These are phyloP conservation scores for Leguminivora glycinivorella DNA, from an alignment of 1,140 invertebrate species.

Conservation along the genomic window DNA sequence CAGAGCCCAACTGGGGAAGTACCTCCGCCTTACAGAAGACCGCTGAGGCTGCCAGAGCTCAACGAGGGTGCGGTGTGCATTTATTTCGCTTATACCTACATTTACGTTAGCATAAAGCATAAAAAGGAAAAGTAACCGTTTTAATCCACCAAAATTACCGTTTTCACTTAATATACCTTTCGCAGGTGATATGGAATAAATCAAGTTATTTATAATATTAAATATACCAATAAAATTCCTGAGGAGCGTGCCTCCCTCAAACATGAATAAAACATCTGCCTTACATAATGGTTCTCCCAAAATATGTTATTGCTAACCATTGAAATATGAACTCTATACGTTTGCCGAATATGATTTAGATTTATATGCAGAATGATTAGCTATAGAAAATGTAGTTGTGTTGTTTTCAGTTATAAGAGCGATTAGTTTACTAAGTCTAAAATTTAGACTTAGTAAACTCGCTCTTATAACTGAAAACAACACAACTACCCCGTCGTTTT, in stretches of 20 bases:
- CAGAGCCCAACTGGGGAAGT: no score
- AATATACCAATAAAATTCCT: constrained; percentile 2
- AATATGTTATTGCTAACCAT: not conserved
- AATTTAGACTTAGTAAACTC: no score
- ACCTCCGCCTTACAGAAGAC: no score
- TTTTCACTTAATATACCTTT: constrained; percentile 1
- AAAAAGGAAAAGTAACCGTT: not conserved
- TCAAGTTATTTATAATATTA: constrained; percentile 24
- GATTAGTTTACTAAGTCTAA: no score
- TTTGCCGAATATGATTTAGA: not conserved
- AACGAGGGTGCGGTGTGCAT: no score
- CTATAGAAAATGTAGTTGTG: not conserved
- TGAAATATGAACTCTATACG: not conserved
- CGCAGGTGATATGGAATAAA: constrained; percentile 7
- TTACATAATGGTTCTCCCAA: not conserved
- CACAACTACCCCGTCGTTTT: no score
- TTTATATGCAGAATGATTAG: not conserved
- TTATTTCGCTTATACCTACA: no score
- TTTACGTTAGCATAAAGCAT: no score
- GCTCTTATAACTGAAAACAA: no score
- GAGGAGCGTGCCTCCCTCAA: not conserved
- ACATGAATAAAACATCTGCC: constrained; percentile 21
- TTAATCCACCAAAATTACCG: not conserved
- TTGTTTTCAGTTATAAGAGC: no score
- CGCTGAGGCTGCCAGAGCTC: no score